phyloP scores from a whole-genome alignment of 1,140 invertebrate genomes.

The Cyphomyrmex costatus region DNA sequence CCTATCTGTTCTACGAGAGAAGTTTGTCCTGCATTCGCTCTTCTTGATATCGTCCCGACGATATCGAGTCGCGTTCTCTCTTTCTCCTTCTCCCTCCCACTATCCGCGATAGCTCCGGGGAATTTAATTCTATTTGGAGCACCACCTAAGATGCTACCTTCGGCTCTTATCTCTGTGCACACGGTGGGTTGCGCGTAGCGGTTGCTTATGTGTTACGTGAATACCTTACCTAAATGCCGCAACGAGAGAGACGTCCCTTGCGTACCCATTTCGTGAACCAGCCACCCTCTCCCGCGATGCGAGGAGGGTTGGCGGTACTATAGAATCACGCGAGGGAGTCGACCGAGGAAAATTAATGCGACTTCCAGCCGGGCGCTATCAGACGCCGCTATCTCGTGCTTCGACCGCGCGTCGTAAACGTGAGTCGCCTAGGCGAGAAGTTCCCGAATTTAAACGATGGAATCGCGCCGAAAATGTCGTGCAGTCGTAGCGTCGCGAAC shows the following conservation, averaged over 20 bases:
- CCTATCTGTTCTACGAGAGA: slow-evolving; percentile 62
- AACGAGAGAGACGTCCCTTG: slow-evolving; percentile 67
- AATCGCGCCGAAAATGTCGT: slow-evolving; percentile 28
- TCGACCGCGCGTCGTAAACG: slow-evolving; percentile 77
- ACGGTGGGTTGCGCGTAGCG: slow-evolving; percentile 80
- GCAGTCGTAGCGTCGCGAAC: background rate
- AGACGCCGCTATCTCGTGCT: slow-evolving; percentile 75
- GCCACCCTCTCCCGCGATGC: slow-evolving; percentile 6
- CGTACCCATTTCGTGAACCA: slow-evolving; percentile 63
- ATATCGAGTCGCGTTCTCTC: slow-evolving; percentile 68
- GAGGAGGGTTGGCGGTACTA: background rate
- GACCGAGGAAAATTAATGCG: slow-evolving; percentile 78
- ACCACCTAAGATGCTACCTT: slow-evolving; percentile 76
- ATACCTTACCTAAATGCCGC: slow-evolving; percentile 79
- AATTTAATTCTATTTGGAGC: slow-evolving; percentile 78
- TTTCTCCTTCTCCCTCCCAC: background rate
- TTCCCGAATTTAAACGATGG: slow-evolving; percentile 71
- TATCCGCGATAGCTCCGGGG: slow-evolving; percentile 59
- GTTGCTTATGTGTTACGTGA: slow-evolving; percentile 82
- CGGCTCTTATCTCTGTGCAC: slow-evolving; percentile 81
- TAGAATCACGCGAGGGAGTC: slow-evolving; percentile 59
- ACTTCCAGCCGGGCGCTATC: slow-evolving; percentile 77
- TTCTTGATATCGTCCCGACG: slow-evolving; percentile 74
- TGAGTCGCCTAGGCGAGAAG: slow-evolving; percentile 78
- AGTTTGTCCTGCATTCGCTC: slow-evolving; percentile 59